Evolutionary conservation across 2,113 vertebrate species (phyloP), one percentile per base, ranked within the genome.

Genomic region (Cinclus cinclus): DNA sequence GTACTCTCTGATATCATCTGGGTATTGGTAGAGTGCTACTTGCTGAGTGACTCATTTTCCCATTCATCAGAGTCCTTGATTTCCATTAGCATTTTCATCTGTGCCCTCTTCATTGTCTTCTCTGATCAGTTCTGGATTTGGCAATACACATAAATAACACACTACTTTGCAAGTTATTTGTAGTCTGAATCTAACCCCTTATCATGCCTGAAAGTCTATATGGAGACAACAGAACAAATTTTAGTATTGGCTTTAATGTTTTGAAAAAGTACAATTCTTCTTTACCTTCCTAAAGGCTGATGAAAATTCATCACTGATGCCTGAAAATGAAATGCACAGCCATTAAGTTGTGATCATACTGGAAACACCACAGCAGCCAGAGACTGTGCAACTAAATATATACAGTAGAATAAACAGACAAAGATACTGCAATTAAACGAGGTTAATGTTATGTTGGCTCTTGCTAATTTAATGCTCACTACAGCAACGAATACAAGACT

Each of bases 401-500:
- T 85, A 92, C 10, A 75, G 82, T 9, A 86, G n/a, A 87, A 82
- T 71, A 90, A 94, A 82, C 25, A 46, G 87, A 76, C 0, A 2
- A 50, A 87, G 50, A 67, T 63, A 35, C 2, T 87, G 95, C 94
- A 95, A 96, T 98, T 96, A 97, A 94, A 92, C 17, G 33, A 97
- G 95, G 92, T 94, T 97, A 94, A 96, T 94, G 87, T 95, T 92
- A 84, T 81, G 93, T 89, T 63, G 49, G 60, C 59, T 47, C 41
- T 50, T 30, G 18, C 84, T 92, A 92, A 94, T 90, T 71, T 75
- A 85, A 75, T 93, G 92, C 90, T 97, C 87, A 75, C 82, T 91
- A 93, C 93, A 92, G 77, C 89, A 97, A 93, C 89, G 95, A 87
- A 94, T 87, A 79, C 46, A 60, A 73, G 41, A 70, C 55, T 70